Evolutionary conservation across 2,797 vertebrate species (phyloP).

Genomic region (Muscicapa comitata): DNA sequence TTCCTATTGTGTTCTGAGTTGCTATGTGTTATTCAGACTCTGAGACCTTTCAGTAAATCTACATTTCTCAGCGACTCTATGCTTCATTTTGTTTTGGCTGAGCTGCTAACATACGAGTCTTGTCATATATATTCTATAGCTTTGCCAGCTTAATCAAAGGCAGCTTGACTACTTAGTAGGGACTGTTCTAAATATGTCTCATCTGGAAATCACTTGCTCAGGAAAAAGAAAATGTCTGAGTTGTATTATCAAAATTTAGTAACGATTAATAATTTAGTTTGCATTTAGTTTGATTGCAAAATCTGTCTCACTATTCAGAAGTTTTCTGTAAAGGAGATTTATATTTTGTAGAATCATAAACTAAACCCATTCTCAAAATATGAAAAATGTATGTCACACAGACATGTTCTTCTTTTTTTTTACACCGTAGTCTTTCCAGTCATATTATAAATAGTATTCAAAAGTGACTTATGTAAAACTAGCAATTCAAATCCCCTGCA

Average conservation of each 20-base stretch:
- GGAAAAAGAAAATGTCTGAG: neutral
- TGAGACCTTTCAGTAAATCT: neutral
- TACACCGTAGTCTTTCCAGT: neutral
- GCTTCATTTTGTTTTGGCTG: neutral
- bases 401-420: accelerated
- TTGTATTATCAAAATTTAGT: neutral
- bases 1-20: neutral
- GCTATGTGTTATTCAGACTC: neutral
- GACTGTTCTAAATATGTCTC: neutral
- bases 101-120: neutral
- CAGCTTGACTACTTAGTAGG: neutral
- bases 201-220: neutral
- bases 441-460: neutral
- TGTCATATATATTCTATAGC: neutral
- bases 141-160: neutral
- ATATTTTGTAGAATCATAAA: neutral
- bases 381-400: neutral
- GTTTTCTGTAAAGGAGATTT: neutral
- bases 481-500: neutral
- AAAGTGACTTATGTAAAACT: neutral
- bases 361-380: neutral
- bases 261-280: neutral
- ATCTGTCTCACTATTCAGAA: neutral
- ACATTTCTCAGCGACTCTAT: neutral
- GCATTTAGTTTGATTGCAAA: neutral